Base-by-base conservation (phyloP, 2,797 vertebrate genomes). In the Serranus cabrilla region DNA sequence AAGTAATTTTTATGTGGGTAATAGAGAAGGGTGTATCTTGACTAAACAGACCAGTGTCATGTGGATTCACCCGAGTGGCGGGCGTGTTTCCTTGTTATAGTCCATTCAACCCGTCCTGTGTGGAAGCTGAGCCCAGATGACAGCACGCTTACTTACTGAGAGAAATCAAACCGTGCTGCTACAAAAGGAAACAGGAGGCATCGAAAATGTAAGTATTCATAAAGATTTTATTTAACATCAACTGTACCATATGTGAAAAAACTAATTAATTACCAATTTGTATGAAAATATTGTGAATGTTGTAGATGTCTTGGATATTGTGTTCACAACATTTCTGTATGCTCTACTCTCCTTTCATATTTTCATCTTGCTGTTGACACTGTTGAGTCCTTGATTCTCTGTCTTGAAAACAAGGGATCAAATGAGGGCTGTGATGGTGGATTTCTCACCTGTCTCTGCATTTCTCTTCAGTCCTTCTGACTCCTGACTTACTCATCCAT, bases 1-100 rank as follows among this genome's bases (percentile, higher is more conserved):
- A 59, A 75, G 39, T 14, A 55, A 76, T 71, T 59, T 71, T 12
- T 51, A 39, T 74, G 18, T 64, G 46, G 12, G 43, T 40, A 63
- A 71, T n/a, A 39, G 40, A 65, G n/a, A 59, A 43, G 34, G 18
- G 17, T 9, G 11, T 45, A 21, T 55, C 31, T 45, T 55, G 64
- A 49, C 37, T 45, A 17, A 68, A 21, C 17, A 50, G 27, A 49
- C 9, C 21, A 63, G 54, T 51, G 20, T 80, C 73, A 65, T 69
- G 69, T 76, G 71, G 66, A 39, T 46, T 70, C 55, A 52, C 34
- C 34, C 4, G 40, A 55, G 37, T 13, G 34, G 42, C 61, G 64
- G 60, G 52, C 67, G 18, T 1, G 8, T 64, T 37, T 52, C 54
- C 20, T 40, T 20, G 1, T 1, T 10, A 8, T 7, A n/a, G 5